phyloP scores from a whole-genome alignment of 2,888 invertebrate species.

The Cataglyphis rosenhaueri region DNA sequence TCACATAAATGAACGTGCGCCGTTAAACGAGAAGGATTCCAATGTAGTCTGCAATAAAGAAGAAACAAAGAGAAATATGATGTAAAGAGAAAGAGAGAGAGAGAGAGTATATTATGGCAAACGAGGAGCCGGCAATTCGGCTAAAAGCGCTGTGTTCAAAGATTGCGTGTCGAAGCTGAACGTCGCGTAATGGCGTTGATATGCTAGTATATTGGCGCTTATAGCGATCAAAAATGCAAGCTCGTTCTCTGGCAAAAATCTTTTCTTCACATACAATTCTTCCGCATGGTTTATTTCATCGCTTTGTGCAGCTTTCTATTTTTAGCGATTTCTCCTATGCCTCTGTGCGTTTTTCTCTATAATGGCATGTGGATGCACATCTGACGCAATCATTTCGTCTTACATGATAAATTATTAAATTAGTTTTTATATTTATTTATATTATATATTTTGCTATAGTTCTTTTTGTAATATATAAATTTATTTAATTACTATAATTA shows the following conservation, averaged over 20 bases:
- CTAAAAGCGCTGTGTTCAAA: conserved; percentile 61
- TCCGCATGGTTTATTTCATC: conserved; percentile 28
- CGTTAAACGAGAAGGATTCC: conserved; percentile 59
- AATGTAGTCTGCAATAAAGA: conserved; percentile 56
- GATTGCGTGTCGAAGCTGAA: conserved; percentile 61
- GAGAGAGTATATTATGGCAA: conserved; percentile 30
- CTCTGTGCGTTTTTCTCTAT: neutral
- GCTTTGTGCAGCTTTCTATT: conserved; percentile 27
- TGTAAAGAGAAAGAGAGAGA: conserved; percentile 23
- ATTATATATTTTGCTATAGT: neutral
- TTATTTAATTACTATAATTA: neutral
- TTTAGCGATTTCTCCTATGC: neutral
- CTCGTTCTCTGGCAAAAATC: conserved; percentile 15
- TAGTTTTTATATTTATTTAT: neutral
- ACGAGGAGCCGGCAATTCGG: conserved; percentile 44
- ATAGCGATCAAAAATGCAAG: conserved; percentile 26
- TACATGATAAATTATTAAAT: neutral
- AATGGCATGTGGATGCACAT: neutral
- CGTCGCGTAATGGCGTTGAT: conserved; percentile 54
- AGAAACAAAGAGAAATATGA: conserved; percentile 41
- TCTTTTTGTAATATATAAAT: neutral
- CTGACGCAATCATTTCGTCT: neutral
- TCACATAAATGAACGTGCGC: conserved; percentile 6
- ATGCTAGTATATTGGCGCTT: conserved; percentile 12
- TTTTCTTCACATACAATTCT: conserved; percentile 22